These are phyloP conservation scores for Synchiropus splendidus DNA, from an alignment of 2,113 vertebrate species.

Conservation along the genomic window DNA sequence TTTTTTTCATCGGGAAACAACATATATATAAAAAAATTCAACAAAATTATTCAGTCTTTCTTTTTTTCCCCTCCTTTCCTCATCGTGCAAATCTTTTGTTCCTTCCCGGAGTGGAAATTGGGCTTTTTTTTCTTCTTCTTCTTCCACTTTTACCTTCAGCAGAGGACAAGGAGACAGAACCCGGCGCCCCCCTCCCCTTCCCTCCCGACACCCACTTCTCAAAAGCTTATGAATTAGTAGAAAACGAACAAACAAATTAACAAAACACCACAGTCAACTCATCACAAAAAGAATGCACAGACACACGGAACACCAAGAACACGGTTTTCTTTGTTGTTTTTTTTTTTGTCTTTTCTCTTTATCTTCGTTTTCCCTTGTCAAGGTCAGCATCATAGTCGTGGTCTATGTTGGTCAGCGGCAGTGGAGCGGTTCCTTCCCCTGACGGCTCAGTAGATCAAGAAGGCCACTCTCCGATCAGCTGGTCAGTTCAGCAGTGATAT, in stretches of 20 bases:
- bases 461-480: constrained; percentile 40
- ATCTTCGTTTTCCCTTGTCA: constrained; percentile 35
- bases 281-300: constrained; percentile 70
- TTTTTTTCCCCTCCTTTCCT: constrained; percentile 41
- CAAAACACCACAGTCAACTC: constrained; percentile 70
- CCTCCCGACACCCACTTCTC: constrained; percentile 5
- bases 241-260: constrained; percentile 65
- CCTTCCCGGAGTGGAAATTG: constrained; percentile 19
- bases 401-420: constrained; percentile 37
- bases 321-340: constrained; percentile 50
- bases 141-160: constrained; percentile 18
- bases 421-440: constrained; percentile 25
- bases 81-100: constrained; percentile 44
- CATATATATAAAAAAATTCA: constrained; percentile 61
- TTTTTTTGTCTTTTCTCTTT: constrained; percentile 33
- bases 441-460: constrained; percentile 51
- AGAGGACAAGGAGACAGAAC: constrained; percentile 44
- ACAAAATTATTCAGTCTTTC: constrained; percentile 53
- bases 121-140: constrained; percentile 2
- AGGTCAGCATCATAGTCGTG: constrained; percentile 32
- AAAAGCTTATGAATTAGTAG: constrained; percentile 65
- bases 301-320: constrained; percentile 70
- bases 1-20: constrained; percentile 55
- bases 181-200: constrained; percentile 24
- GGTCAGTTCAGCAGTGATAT: constrained; percentile 60